Evolutionary conservation across 2,113 vertebrate genomes (phyloP).

Genomic region (Heterocephalus glaber): DNA sequence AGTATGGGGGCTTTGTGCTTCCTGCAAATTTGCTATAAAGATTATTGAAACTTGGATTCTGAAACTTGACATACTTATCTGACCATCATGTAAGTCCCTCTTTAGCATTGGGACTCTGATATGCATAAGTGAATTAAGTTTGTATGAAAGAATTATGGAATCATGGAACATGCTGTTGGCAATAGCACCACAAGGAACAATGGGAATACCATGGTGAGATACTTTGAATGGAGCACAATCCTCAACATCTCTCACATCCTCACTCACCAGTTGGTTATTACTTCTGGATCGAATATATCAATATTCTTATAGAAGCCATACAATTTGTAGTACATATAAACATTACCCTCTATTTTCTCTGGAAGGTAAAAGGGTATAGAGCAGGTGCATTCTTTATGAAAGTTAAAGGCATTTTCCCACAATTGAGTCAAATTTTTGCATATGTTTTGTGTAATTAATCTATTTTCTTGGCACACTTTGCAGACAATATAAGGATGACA

Average conservation of each 20-base stretch:
- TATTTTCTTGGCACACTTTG: too few species aligned
- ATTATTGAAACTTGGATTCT: conserved; percentile 87
- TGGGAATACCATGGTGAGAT: conserved; percentile 82
- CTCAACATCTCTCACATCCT: conserved; percentile 87
- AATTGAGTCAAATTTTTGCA: too few species aligned
- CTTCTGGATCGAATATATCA: conserved; percentile 90
- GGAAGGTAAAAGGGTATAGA: too few species aligned
- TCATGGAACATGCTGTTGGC: conserved; percentile 97
- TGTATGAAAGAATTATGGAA: conserved; percentile 85
- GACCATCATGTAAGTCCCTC: conserved; percentile 93
- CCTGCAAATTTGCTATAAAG: conserved; percentile 90
- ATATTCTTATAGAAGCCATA: conserved; percentile 95
- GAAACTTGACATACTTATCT: conserved; percentile 95
- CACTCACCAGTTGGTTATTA: conserved; percentile 88
- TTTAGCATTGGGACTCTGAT: conserved; percentile 86
- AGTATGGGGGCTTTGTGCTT: conserved; percentile 88
- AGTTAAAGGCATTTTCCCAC: too few species aligned
- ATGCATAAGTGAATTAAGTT: neutral
- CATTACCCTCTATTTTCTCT: conserved; percentile 94
- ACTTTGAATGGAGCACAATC: too few species aligned
- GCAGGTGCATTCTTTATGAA: too few species aligned
- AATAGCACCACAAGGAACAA: conserved; percentile 93
- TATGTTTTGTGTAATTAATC: too few species aligned
- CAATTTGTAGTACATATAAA: conserved; percentile 94
- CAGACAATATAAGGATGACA: too few species aligned